Conservation (phyloP, 2,113 vertebrate genomes). For the Epinephelus cyanopodus region DNA sequence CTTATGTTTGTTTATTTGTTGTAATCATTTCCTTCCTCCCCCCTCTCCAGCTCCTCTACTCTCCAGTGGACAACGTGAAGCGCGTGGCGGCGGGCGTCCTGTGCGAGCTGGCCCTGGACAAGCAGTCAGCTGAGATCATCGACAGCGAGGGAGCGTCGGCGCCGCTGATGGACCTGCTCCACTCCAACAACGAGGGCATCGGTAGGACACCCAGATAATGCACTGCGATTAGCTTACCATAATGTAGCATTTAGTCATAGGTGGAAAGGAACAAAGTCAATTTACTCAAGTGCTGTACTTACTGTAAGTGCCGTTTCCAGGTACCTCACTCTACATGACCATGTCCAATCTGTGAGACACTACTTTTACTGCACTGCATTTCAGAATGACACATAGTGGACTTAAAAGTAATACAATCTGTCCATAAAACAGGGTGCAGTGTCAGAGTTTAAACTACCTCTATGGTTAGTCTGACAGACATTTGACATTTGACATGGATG, state of each 20-base stretch:
- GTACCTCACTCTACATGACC: not conserved
- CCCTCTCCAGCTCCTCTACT: conserved; percentile 91
- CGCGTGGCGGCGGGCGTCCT: conserved; percentile 94
- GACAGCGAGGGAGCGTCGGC: conserved; percentile 94
- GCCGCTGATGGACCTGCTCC: conserved; percentile 95
- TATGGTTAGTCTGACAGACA: not conserved
- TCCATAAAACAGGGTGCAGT: no score
- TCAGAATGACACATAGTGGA: not conserved
- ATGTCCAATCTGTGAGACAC: not conserved
- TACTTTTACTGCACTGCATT: not conserved
- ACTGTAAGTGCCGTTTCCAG: conserved; percentile 40
- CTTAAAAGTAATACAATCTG: not conserved
- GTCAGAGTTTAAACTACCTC: not conserved
- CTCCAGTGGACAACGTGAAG: conserved; percentile 97
- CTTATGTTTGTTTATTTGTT: not conserved
- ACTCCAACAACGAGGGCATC: conserved; percentile 97
- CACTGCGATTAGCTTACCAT: conserved; percentile 6
- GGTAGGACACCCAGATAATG: conserved; percentile 83
- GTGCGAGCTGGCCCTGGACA: conserved; percentile 96
- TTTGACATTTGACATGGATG: no score
- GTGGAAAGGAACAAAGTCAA: conserved; percentile 24
- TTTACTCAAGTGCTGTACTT: conserved; percentile 33
- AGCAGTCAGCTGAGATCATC: conserved; percentile 90
- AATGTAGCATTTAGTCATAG: conserved; percentile 33
- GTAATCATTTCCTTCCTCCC: not conserved